Base-by-base conservation (phyloP, 2,797 vertebrate species). In the Gobionotothen gibberifrons region DNA sequence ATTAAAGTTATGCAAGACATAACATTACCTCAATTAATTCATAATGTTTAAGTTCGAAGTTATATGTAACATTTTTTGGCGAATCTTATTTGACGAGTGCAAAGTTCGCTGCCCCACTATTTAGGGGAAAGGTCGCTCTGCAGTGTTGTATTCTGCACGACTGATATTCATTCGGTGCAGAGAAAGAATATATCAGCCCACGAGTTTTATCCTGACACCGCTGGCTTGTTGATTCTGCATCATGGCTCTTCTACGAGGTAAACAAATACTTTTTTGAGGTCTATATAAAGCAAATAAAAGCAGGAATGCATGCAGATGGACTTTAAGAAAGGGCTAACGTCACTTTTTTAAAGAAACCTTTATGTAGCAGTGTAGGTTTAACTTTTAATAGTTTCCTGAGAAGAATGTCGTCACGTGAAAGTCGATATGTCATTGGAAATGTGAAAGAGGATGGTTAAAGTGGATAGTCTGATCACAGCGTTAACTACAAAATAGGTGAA, bases 231-330 rank as follows among this genome's bases (percentile, higher is more conserved):
- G 26, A 75, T 63, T 19, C 58, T 40, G 19, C 65, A 81, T 58
- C 59, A 95, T 95, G 94, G 85, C 94, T 2, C 93, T 95, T 19
- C 83, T 95, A 64, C 90, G 94, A 95, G 94, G 94, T 95, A 93
- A 91, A 69, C 9, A 26, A 19, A 49, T 21, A 36, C 10, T 0
- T 59, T 69, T 69, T 69, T 69, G 8, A 32, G 0, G 44, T 74
- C 3, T 60, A 0, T 5, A 14, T 1, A 17, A 67, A 48, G 22
- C 6, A 2, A 17, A 29, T 36, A 11, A 54, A 52, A 32, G 16
- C 13, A 12, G 32, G 32, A 36, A 36, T 36, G 32, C 32, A 36
- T 36, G 32, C 32, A 36, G 17, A 4, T 46, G 8, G 3, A 42
- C 17, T 36, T 56, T 44, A 4, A 13, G 5, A 9, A 9, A 21